Evolutionary conservation across 2,888 invertebrate genomes (phyloP), one percentile per base, ranked within the genome.

Genomic region (Drosophila monieri): DNA sequence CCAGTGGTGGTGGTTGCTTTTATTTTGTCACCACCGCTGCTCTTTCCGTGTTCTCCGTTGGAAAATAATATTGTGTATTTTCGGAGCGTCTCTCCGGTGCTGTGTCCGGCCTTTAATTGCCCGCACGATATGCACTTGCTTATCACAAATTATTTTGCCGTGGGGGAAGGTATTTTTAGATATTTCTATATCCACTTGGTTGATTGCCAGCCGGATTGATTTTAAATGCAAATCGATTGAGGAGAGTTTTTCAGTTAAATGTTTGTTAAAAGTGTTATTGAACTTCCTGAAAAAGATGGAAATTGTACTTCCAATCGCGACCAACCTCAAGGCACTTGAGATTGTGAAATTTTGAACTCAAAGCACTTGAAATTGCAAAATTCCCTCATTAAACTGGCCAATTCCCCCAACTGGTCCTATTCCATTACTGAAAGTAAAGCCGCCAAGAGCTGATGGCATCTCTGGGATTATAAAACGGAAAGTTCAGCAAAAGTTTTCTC

Each of bases 101-200:
- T 30, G 53, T 47, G 71, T 32, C 41, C 32, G 49, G 44, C 44
- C 32, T 75, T 58, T 74, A 68, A 74, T 71, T 73, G 67, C 27
- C 67, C 15, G 49, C 32, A 37, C 27, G 44, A 41, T 80, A 53
- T 83, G 80, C 77, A 79, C 73, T 83, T 66, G 56, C 71, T 71
- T 83, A 80, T 81, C 79, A 79, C 83, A 77, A 59, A 54, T 25
- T 46, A 54, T 54, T 54, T 35, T 35, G 43, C 48, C 23, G n/a
- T 46, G 39, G 48, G 48, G 18, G 18, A 58, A 37, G 30, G 32
- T 69, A 68, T 69, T 69, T 68, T 60, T 68, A 69, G 68, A 41
- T 49, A 49, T 56, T 56, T 53, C 47, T 54, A 51, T 59, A 53
- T 67, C 43, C 59, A 68, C 37, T 67, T 68, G 68, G 68, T 69